A percentile compares a stretch with the other conserved stretches of the same genome.
Evolutionary conservation across 2,113 vertebrate genomes (phyloP).

Genomic region (Misgurnus mizolepis): DNA sequence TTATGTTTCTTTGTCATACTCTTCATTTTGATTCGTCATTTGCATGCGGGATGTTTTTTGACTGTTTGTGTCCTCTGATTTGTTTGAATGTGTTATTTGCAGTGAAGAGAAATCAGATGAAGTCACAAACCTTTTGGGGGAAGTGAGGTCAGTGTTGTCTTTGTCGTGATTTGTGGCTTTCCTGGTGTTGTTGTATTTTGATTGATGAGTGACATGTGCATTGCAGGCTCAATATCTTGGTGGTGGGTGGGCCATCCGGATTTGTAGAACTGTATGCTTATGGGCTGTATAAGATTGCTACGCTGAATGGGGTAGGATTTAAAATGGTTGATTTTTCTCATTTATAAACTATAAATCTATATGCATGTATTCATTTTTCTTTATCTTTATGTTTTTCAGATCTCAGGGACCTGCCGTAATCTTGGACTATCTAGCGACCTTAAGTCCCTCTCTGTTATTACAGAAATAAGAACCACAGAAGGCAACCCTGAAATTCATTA

Average conservation of each 20-base stretch:
- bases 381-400: conserved; percentile 65
- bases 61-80: neutral
- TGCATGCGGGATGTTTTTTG: conserved; percentile 1
- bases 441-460: conserved; percentile 89
- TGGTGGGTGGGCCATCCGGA: conserved; percentile 86
- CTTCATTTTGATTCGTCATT: neutral
- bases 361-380: neutral
- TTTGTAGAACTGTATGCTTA: conserved; percentile 96
- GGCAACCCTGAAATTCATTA: conserved; percentile 80
- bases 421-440: conserved; percentile 92
- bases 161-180: neutral
- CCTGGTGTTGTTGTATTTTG: neutral
- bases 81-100: conserved; percentile 34
- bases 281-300: conserved; percentile 98
- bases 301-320: conserved; percentile 78
- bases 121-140: conserved; percentile 94
- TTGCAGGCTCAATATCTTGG: conserved; percentile 90
- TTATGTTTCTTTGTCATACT: conserved; percentile 20
- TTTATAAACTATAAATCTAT: too few relatives aligned
- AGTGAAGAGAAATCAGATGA: conserved; percentile 99
- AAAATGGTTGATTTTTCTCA: too few relatives aligned
- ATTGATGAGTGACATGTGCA: neutral
- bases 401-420: conserved; percentile 85
- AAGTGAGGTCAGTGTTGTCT: conserved; percentile 82
- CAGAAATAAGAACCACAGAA: conserved; percentile 76